Base-by-base conservation (phyloP, 2,888 invertebrate genomes). In the Busseola fusca region DNA sequence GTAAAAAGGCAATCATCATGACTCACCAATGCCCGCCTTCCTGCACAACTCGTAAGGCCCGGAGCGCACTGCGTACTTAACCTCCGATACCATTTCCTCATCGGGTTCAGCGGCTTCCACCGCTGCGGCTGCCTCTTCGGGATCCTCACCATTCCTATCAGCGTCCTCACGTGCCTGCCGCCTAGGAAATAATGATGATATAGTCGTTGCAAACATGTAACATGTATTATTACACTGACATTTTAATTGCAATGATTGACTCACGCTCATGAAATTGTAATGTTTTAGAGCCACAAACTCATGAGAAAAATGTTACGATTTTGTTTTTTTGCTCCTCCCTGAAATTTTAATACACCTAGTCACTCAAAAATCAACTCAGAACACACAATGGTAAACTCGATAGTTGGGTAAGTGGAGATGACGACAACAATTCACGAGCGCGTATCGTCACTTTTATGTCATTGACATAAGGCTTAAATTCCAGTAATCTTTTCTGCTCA, bases 1-100 rank as follows among this genome's bases (percentile, higher is more conserved):
- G n/a, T n/a, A 3, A 30, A 45, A 62, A 45, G 30, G 6, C n/a
- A 34, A n/a, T 34, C 2, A 64, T 34, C 5, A 9, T 16, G 25
- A 30, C 91, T 89, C 81, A 96, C 97, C 97, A 18, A 99, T 96
- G 37, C 98, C 98, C 4, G 98, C 98, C 90, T 97, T 97, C 67
- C 97, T 96, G 87, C 99, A 99, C 81, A 99, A 97, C 54, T 97
- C 97, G 89, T 99, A 99, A 0, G 98, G 98, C 3, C 99, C 99
- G 58, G 98, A 98, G 74, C 98, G 96, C 65, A 97, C 97, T 0
- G 99, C 98, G 87, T 98, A 98, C 91, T 99, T 99, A 40, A 98
- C 96, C 3, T 96, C 96, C 12, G 97, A 96, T 0, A 94, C 92
- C 52, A 96, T 96, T 0, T 97, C 96, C 0, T 96, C 96, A 0